Evolutionary conservation across 2,888 invertebrate genomes (phyloP), one percentile per base, ranked within the genome.

Genomic region (Smittia sp.): DNA sequence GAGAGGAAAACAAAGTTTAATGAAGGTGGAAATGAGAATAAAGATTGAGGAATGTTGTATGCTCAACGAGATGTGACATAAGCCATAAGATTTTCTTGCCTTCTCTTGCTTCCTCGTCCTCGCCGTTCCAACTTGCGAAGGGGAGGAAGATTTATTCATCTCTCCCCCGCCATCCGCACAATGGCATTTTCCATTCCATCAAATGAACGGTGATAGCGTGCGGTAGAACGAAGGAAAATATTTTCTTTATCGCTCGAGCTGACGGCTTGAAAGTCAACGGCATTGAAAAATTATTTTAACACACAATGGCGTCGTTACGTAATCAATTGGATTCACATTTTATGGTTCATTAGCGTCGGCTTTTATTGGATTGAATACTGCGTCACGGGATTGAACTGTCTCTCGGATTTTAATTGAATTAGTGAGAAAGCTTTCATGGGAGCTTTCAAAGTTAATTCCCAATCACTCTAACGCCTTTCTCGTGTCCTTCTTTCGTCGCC

Each of bases 21-120:
- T 41, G 18, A 67, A 67, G 67, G 67, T 67, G 24, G 41, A 67
- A 67, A 68, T 67, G 39, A 67, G 22, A 27, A 13, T 9, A 27
- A 39, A 20, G 22, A 24, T 68, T 68, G 38, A 66, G 27, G 24
- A 58, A 18, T 32, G 9, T 66, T 13, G 38, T 66, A n/a, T 46
- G 46, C 15, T 68, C 20, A 46, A 68, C 24, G 68, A 24, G 24
- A 25, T 68, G 25, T 68, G 46, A 67, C 39, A 67, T 22, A 22
- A 58, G 22, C 22, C 22, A 2, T 3, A 58, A 18, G n/a, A 22
- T 20, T 58, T 58, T 58, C 58, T 18, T 6, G 2, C 22, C 18
- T 7, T 22, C 22, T 58, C 22, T 15, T 46, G 4, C 2, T 46
- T 46, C 46, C 2, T 3, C 2, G 6, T 46, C 15, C 46, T n/a